Percentiles rank a stretch among this genome's conserved stretches.
Evolutionary conservation across 2,113 vertebrate genomes (phyloP).

Genomic region (Camelus bactrianus): DNA sequence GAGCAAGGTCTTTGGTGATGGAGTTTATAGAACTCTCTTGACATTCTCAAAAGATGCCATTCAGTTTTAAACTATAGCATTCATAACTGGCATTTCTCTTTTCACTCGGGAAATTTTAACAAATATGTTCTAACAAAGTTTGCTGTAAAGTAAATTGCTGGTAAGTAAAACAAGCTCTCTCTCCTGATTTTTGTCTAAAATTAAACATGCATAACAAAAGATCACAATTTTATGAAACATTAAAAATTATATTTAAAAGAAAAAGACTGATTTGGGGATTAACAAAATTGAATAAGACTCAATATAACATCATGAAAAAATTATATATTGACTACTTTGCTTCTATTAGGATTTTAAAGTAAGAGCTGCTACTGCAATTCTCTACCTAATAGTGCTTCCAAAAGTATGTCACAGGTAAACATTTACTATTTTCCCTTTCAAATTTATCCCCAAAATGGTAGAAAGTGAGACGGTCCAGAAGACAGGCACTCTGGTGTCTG

Average conservation of each 20-base stretch:
- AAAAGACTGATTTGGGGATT: slow-evolving; percentile 5
- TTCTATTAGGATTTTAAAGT: background rate
- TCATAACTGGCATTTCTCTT: slow-evolving; percentile 43
- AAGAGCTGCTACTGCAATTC: background rate
- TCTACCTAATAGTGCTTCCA: background rate
- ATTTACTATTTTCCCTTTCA: background rate
- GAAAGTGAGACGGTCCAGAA: background rate
- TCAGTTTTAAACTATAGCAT: slow-evolving; percentile 48
- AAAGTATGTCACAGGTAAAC: background rate
- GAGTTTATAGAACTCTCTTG: slow-evolving; percentile 48
- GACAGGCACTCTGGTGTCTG: background rate
- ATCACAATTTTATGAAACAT: background rate
- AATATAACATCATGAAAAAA: background rate
- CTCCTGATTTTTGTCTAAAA: slow-evolving; percentile 48
- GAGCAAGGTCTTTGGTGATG: background rate
- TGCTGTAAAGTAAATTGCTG: slow-evolving; percentile 39
- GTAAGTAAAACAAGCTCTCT: background rate
- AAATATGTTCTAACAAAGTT: slow-evolving; percentile 48
- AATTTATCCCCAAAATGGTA: background rate
- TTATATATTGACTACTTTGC: background rate
- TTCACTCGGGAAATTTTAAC: slow-evolving; percentile 51
- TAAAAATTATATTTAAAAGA: slow-evolving; percentile 38
- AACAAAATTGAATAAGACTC: background rate
- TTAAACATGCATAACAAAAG: slow-evolving; percentile 11
- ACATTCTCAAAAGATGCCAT: slow-evolving; percentile 49